Evolutionary conservation across 2,888 invertebrate species (phyloP).

Genomic region (Microplitis manilae): DNA sequence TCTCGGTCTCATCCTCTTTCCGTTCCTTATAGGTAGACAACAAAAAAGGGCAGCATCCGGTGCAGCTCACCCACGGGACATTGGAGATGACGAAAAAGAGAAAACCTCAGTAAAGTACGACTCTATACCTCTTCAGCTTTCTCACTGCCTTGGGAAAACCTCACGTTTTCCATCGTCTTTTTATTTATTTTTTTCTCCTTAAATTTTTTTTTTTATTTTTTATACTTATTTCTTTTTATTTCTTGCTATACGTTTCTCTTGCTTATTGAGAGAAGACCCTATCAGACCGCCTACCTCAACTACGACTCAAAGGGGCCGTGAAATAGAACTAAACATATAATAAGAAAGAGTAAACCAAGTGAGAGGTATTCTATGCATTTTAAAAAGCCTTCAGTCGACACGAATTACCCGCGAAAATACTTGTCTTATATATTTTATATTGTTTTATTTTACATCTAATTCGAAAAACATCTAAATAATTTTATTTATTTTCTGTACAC

Average conservation of each 20-base stretch:
- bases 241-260: constrained; percentile 26
- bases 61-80: constrained; percentile 27
- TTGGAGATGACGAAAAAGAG: constrained; percentile 18
- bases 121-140: constrained; percentile 10
- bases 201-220: background rate
- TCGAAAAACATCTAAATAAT: too few species aligned
- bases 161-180: constrained; percentile 19
- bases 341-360: constrained; percentile 33
- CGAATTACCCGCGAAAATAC: constrained; percentile 48
- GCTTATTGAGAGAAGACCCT: constrained; percentile 25
- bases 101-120: constrained; percentile 22
- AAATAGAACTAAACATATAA: constrained; percentile 21
- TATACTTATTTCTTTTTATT: constrained; percentile 25
- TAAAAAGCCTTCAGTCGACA: constrained; percentile 54
- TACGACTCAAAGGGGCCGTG: constrained; percentile 36
- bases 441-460: too few species aligned
- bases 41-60: constrained; percentile 14
- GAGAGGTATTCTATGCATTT: constrained; percentile 59
- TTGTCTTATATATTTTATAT: too few species aligned
- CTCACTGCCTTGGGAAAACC: constrained; percentile 21
- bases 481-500: too few species aligned
- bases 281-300: constrained; percentile 26
- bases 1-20: background rate
- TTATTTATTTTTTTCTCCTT: constrained; percentile 4
- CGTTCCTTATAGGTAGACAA: background rate